Evolutionary conservation across 2,888 invertebrate species (phyloP), one percentile per base, ranked within the genome.

Genomic region (Tachina lurida): DNA sequence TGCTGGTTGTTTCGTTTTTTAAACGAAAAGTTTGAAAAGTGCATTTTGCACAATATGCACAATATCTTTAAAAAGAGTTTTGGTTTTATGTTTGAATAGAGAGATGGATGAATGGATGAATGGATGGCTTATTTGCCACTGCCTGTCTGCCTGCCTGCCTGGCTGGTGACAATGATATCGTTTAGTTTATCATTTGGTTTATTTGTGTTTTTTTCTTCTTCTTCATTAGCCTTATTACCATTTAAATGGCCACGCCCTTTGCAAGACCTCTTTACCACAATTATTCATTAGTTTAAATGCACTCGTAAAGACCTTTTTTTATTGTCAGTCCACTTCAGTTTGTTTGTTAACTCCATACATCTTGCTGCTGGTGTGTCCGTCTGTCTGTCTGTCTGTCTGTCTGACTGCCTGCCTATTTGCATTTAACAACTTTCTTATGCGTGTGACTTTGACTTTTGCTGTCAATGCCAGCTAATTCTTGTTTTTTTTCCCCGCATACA

Each of bases 361-460:
- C 22, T 56, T 63, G 56, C 79, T 56, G 41, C 22, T 22, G 12
- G 43, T 54, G 12, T 47, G 43, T 47, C 47, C n/a, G 74, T 68
- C 31, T 56, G 22, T 47, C 47, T 31, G 54, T 49, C 19, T n/a
- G n/a, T n/a, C n/a, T n/a, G n/a, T n/a, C n/a, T n/a, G n/a, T 68
- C 31, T 56, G 22, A 41, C 47, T 31, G 54, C 43, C 19, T 52
- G 49, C 49, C 47, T 87, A 62, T 87, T 88, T 60, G 67, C 84
- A 60, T 81, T 76, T 67, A 65, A 52, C 58, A 83, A 67, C 47
- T 62, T 83, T 71, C 54, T 68, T 67, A 76, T 83, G 83, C 86
- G 80, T 83, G 76, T 80, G 86, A 86, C 86, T 83, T 86, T 86
- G 83, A 86, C 71, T 86, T 31, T 80, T 83, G 79, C 60, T 80